Conservation (phyloP, 2,113 vertebrate genomes). For the Heterotis niloticus region DNA sequence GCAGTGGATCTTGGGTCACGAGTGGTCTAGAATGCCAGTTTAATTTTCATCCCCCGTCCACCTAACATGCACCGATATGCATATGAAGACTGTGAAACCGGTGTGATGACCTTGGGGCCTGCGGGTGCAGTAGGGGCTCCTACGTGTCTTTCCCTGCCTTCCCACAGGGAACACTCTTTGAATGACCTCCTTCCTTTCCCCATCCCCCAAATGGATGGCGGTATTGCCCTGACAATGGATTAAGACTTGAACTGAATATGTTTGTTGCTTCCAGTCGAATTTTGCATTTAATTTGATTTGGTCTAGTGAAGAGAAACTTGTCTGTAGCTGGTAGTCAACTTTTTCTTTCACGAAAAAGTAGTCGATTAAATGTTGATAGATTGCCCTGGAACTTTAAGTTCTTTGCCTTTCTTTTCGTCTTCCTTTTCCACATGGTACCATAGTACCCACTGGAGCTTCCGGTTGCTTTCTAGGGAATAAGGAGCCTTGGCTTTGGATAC, state of each 20-base stretch:
- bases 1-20: neutral
- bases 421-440: no score
- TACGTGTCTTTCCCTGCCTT: neutral
- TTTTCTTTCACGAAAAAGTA: slow-evolving; percentile 51
- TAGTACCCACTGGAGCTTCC: no score
- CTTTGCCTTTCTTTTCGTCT: neutral
- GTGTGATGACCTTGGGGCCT: neutral
- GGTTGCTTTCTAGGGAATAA: no score
- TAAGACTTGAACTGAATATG: slow-evolving; percentile 52
- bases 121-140: neutral
- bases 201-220: slow-evolving; percentile 40
- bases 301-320: slow-evolving; percentile 48
- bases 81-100: slow-evolving; percentile 32
- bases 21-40: neutral
- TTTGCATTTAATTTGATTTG: slow-evolving; percentile 36
- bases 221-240: slow-evolving; percentile 26
- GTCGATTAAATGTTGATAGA: slow-evolving; percentile 59
- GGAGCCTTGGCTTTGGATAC: no score
- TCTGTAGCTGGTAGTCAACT: slow-evolving; percentile 57
- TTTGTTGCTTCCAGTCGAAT: slow-evolving; percentile 56
- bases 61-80: slow-evolving; percentile 21
- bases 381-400: slow-evolving; percentile 37
- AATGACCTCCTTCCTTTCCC: slow-evolving; percentile 24
- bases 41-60: neutral
- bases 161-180: slow-evolving; percentile 17